A percentile compares a stretch with the other conserved stretches of the same genome.
These are phyloP conservation scores for Oedothorax gibbosus DNA, from an alignment of 1,140 invertebrate genomes.

Conservation along the genomic window DNA sequence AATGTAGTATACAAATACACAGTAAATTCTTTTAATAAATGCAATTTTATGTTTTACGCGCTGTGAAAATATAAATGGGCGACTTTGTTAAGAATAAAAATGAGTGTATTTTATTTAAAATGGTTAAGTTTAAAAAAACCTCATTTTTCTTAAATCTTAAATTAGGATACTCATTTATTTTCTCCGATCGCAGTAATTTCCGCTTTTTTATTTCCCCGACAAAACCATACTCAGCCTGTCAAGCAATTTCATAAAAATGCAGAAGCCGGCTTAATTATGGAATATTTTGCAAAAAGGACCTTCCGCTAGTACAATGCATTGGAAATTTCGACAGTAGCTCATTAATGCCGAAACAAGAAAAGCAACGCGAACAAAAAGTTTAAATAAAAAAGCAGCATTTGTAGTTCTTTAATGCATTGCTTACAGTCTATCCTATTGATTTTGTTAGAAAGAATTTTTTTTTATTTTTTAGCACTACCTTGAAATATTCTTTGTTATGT, in stretches of 20 bases:
- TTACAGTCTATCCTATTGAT: conserved; percentile 19
- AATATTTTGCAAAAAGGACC: conserved; percentile 42
- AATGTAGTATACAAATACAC: too few relatives aligned
- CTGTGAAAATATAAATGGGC: too few relatives aligned
- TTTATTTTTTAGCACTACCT: not conserved
- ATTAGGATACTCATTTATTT: conserved; percentile 6
- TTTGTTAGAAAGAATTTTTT: conserved; percentile 5
- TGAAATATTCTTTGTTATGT: not conserved
- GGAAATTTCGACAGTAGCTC: conserved; percentile 33
- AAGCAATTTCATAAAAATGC: conserved; percentile 19
- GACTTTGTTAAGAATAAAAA: too few relatives aligned
- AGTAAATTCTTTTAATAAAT: too few relatives aligned
- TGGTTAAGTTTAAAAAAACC: too few relatives aligned
- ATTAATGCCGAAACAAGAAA: conserved; percentile 31
- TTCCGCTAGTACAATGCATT: not conserved
- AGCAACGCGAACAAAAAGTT: not conserved
- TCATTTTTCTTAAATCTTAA: conserved; percentile 2
- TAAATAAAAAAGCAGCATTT: conserved; percentile 16
- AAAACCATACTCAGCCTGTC: not conserved
- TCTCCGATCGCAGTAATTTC: not conserved
- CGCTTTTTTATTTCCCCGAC: too few relatives aligned
- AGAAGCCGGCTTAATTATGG: conserved; percentile 40
- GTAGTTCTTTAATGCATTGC: conserved; percentile 33
- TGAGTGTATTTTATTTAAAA: too few relatives aligned
- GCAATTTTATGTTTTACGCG: too few relatives aligned